phyloP scores from a whole-genome alignment of 2,113 vertebrate species.

The Meriones unguiculatus region DNA sequence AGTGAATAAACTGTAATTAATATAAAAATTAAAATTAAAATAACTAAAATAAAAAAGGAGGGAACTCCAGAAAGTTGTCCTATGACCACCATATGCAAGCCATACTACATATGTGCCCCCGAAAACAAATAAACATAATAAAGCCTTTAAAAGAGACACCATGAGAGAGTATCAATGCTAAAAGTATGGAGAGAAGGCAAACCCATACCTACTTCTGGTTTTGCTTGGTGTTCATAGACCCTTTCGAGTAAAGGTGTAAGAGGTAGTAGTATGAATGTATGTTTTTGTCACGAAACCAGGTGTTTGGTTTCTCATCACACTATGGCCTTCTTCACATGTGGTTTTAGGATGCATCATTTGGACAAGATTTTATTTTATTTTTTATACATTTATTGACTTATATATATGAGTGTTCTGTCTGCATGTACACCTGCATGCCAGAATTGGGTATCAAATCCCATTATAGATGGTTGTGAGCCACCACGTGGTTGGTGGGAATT shows the following conservation, averaged over 20 bases:
- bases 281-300: neutral
- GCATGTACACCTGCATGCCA: too few species aligned
- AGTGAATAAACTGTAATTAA: too few species aligned
- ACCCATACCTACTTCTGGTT: neutral
- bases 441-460: too few species aligned
- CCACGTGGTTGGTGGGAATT: too few species aligned
- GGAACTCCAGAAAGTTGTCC: neutral
- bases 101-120: neutral
- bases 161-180: neutral
- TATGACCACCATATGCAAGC: neutral
- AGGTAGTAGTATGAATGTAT: neutral
- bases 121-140: neutral
- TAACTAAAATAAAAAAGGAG: too few species aligned
- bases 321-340: neutral
- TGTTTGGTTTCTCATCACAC: neutral
- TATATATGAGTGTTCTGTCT: too few species aligned
- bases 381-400: too few species aligned
- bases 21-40: too few species aligned
- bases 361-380: neutral
- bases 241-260: conserved; percentile 1
- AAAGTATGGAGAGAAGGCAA: neutral
- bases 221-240: neutral
- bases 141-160: neutral
- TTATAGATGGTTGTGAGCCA: too few species aligned
- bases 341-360: conserved; percentile 12